These are phyloP conservation scores for Squalus acanthias DNA, from an alignment of 2,797 vertebrate genomes.

Conservation along the genomic window DNA sequence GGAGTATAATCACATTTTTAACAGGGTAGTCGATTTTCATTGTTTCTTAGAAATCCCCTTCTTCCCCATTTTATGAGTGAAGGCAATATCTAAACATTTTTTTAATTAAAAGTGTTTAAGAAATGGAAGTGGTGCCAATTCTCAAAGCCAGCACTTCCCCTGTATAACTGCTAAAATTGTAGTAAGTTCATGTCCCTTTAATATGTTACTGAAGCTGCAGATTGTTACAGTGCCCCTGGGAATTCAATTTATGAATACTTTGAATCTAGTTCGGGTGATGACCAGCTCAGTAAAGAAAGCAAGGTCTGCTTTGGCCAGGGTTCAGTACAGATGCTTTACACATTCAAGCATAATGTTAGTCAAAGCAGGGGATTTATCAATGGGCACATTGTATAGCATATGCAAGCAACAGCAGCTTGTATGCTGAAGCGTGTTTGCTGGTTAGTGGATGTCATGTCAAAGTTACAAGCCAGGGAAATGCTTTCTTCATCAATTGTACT, in stretches of 20 bases:
- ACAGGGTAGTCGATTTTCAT: neutral
- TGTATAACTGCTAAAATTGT: neutral
- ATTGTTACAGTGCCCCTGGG: neutral
- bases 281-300: constrained; percentile 24
- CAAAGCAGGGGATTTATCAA: constrained; percentile 36
- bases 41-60: constrained; percentile 1
- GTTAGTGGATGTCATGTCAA: constrained; percentile 29
- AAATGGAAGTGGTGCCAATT: neutral
- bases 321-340: constrained; percentile 12
- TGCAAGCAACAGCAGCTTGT: constrained; percentile 20
- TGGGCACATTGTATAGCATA: constrained; percentile 31
- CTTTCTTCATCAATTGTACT: neutral
- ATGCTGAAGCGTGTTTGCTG: constrained; percentile 12
- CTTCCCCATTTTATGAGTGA: neutral
- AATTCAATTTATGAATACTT: constrained; percentile 15
- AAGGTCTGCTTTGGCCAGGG: neutral
- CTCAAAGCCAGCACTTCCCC: neutral
- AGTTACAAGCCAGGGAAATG: constrained; percentile 2
- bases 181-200: neutral
- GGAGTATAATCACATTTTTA: neutral
- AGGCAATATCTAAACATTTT: neutral
- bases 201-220: neutral
- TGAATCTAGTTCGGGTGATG: neutral
- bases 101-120: constrained; percentile 17
- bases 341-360: constrained; percentile 30